Evolutionary conservation across 2,888 invertebrate genomes (phyloP).

Genomic region (Xanthia togata): DNA sequence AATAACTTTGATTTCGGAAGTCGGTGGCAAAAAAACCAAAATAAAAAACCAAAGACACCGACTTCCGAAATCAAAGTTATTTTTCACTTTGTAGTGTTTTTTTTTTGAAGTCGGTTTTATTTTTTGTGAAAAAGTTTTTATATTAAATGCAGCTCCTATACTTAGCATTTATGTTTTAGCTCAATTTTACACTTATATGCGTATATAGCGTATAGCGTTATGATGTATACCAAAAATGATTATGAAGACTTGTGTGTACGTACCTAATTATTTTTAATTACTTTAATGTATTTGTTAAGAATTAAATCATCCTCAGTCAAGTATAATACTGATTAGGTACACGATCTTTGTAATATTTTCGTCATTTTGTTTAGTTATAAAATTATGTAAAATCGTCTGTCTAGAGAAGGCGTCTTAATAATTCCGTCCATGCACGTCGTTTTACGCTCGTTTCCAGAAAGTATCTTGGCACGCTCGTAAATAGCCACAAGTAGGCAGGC

Average conservation of each 20-base stretch:
- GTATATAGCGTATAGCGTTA: too few relatives aligned
- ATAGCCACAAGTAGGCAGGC: neutral
- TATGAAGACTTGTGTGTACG: slow-evolving; percentile 27
- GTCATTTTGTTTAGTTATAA: slow-evolving; percentile 6
- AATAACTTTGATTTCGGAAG: too few relatives aligned
- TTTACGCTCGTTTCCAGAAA: neutral
- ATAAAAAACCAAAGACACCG: too few relatives aligned
- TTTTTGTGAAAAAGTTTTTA: too few relatives aligned
- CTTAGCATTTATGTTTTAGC: slow-evolving; percentile 53
- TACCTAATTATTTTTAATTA: neutral
- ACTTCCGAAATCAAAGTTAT: too few relatives aligned
- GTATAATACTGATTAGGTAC: neutral
- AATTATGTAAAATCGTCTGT: slow-evolving; percentile 2
- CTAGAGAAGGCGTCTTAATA: neutral
- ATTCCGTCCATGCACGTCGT: slow-evolving; percentile 18
- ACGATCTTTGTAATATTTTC: neutral
- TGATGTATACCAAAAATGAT: slow-evolving; percentile 33
- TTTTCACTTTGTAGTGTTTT: too few relatives aligned
- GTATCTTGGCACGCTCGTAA: neutral
- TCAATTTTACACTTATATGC: slow-evolving; percentile 53
- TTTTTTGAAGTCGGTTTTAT: too few relatives aligned
- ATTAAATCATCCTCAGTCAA: neutral
- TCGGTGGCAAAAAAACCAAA: too few relatives aligned
- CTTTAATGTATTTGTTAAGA: neutral
- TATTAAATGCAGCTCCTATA: slow-evolving; percentile 38